These are phyloP conservation scores for Melanostoma mellinum DNA, from an alignment of 2,888 invertebrate genomes.

Conservation along the genomic window DNA sequence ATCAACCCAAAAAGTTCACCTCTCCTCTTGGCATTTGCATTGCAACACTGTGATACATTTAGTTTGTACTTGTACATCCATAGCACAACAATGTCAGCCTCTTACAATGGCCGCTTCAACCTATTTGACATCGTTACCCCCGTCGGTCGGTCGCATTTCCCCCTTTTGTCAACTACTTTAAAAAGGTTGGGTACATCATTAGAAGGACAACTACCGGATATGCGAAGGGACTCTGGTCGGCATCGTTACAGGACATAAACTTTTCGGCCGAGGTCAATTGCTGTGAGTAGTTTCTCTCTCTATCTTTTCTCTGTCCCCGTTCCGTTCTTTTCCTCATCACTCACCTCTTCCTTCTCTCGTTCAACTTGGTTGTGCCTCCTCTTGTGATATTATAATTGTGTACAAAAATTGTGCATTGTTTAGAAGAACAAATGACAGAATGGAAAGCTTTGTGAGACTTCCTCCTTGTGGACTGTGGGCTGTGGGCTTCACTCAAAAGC, in stretches of 20 bases:
- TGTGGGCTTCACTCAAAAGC: constrained; percentile 34
- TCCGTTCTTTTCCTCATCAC: no score
- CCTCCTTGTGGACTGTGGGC: background rate
- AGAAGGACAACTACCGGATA: constrained; percentile 63
- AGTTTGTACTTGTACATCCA: constrained; percentile 20
- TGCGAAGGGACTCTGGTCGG: constrained; percentile 50
- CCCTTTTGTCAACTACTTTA: constrained; percentile 36
- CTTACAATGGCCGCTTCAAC: constrained; percentile 46
- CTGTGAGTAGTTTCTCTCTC: constrained; percentile 26
- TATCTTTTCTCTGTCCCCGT: background rate
- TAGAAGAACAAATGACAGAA: constrained; percentile 38
- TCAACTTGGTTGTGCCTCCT: background rate
- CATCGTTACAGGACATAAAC: constrained; percentile 70
- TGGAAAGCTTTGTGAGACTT: constrained; percentile 8
- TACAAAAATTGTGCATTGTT: constrained; percentile 63
- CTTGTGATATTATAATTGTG: constrained; percentile 52
- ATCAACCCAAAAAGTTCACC: constrained; percentile 55
- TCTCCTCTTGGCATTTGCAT: constrained; percentile 48
- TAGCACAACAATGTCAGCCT: constrained; percentile 62
- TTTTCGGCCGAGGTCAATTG: constrained; percentile 72
- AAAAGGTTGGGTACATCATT: constrained; percentile 70
- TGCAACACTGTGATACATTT: constrained; percentile 8
- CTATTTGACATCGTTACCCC: constrained; percentile 52
- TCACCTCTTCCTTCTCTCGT: constrained; percentile 18
- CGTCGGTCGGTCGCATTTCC: background rate